Evolutionary conservation across 2,888 invertebrate species (phyloP).

Genomic region (Caenorhabditis auriculariae): DNA sequence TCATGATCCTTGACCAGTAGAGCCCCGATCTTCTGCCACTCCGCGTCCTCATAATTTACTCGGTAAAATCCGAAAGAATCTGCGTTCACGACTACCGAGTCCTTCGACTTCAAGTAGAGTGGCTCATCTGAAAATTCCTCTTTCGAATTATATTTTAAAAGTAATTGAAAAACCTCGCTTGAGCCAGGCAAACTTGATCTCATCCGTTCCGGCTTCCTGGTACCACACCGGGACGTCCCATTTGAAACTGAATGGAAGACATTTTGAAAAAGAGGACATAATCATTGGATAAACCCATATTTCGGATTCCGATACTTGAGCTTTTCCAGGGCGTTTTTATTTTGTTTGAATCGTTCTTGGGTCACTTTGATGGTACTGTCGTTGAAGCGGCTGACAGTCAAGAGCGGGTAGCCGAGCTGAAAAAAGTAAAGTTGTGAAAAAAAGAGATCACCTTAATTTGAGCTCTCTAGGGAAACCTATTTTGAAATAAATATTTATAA

Average conservation of each 20-base stretch:
- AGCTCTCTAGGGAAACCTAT: no score
- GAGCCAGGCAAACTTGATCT: slow-evolving; percentile 65
- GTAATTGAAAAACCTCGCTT: slow-evolving; percentile 14
- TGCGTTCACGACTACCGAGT: slow-evolving; percentile 15
- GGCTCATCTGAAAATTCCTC: slow-evolving; percentile 24
- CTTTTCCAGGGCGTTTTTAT: slow-evolving; percentile 24
- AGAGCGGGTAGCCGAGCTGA: slow-evolving; percentile 39
- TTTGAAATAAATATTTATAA: no score
- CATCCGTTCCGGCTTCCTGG: no score
- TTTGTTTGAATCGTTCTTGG: slow-evolving; percentile 48
- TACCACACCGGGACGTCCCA: slow-evolving; percentile 63
- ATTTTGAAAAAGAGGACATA: no score
- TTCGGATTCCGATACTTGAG: slow-evolving; percentile 30
- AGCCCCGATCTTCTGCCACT: slow-evolving; percentile 9
- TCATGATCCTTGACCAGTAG: slow-evolving; percentile 39
- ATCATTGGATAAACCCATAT: slow-evolving; percentile 21
- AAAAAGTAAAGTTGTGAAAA: background rate
- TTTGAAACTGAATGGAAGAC: slow-evolving; percentile 48
- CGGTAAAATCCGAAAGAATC: slow-evolving; percentile 4
- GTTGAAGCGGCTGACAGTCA: slow-evolving; percentile 34
- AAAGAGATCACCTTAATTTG: background rate
- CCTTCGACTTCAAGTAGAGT: background rate
- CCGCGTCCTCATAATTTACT: slow-evolving; percentile 1
- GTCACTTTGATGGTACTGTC: slow-evolving; percentile 23
- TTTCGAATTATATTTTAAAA: slow-evolving; percentile 17